phyloP scores from a whole-genome alignment of 2,113 vertebrate genomes.

The Syrmaticus mikado region DNA sequence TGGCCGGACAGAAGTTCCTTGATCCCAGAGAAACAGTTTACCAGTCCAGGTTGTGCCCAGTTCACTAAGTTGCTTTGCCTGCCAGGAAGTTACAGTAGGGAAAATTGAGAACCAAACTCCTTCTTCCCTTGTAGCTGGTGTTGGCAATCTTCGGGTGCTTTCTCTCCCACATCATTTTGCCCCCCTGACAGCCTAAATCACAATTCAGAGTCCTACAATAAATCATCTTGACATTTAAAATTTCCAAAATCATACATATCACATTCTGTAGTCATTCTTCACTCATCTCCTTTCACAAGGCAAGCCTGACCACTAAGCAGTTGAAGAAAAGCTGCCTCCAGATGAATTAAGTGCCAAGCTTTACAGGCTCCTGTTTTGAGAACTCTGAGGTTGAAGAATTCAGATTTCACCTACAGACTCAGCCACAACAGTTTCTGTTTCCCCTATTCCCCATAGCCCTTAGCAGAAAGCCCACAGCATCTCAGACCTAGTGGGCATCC shows the following conservation, averaged over 20 bases:
- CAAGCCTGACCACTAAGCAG: background rate
- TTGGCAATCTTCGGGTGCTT: background rate
- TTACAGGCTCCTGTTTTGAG: background rate
- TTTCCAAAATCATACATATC: background rate
- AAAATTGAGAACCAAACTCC: background rate
- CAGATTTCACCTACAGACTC: background rate
- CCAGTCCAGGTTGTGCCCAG: background rate
- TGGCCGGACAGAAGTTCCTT: background rate
- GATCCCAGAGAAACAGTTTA: background rate
- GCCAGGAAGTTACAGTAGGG: background rate
- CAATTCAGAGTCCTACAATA: background rate
- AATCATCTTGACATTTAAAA: background rate
- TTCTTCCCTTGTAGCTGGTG: background rate
- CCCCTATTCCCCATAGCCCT: background rate
- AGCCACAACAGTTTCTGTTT: background rate
- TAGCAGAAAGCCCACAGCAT: background rate
- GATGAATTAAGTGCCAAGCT: background rate
- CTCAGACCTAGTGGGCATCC: background rate
- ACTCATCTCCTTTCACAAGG: background rate
- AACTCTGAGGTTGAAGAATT: background rate
- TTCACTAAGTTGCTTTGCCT: background rate
- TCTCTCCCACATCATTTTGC: background rate
- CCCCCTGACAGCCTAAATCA: background rate
- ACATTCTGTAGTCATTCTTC: background rate
- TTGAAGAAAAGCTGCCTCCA: background rate